Evolutionary conservation across 2,113 vertebrate species (phyloP).

Genomic region (Sinocyclocheilus anophthalmus): DNA sequence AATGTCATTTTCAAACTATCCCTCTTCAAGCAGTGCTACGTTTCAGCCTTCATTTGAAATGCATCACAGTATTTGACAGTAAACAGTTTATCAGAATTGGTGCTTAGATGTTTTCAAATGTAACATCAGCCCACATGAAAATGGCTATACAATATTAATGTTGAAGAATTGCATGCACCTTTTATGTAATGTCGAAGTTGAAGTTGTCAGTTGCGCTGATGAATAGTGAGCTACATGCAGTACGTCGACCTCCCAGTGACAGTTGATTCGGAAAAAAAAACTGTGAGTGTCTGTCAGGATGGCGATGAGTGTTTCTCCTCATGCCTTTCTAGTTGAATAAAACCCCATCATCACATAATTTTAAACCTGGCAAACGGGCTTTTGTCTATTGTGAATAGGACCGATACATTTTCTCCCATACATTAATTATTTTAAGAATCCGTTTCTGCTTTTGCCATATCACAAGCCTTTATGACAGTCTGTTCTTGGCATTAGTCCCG

Average conservation of each 20-base stretch:
- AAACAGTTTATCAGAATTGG: not conserved
- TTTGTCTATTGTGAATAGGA: not conserved
- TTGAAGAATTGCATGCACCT: not conserved
- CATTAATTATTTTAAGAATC: slow-evolving; percentile 18
- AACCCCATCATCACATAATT: slow-evolving; percentile 9
- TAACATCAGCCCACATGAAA: not conserved
- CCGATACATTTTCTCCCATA: not conserved
- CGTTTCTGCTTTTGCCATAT: slow-evolving; percentile 11
- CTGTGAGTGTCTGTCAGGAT: not conserved
- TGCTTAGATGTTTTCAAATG: slow-evolving; percentile 1
- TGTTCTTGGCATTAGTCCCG: slow-evolving; percentile 29
- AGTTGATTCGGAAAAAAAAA: too few species aligned
- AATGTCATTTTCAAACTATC: not conserved
- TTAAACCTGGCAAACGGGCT: not conserved
- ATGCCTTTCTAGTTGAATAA: slow-evolving; percentile 12
- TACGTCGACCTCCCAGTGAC: not conserved
- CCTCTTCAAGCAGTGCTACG: not conserved
- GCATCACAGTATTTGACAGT: slow-evolving; percentile 4
- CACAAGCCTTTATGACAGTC: slow-evolving; percentile 39
- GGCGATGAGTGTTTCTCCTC: slow-evolving; percentile 1
- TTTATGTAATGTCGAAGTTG: slow-evolving; percentile 15
- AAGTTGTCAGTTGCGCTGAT: slow-evolving; percentile 10
- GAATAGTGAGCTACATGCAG: not conserved
- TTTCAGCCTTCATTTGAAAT: not conserved
- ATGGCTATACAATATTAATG: not conserved